A percentile compares a stretch with the other conserved stretches of the same genome.
Evolutionary conservation across 2,113 vertebrate species (phyloP).

Genomic region (Sterna hirundo): DNA sequence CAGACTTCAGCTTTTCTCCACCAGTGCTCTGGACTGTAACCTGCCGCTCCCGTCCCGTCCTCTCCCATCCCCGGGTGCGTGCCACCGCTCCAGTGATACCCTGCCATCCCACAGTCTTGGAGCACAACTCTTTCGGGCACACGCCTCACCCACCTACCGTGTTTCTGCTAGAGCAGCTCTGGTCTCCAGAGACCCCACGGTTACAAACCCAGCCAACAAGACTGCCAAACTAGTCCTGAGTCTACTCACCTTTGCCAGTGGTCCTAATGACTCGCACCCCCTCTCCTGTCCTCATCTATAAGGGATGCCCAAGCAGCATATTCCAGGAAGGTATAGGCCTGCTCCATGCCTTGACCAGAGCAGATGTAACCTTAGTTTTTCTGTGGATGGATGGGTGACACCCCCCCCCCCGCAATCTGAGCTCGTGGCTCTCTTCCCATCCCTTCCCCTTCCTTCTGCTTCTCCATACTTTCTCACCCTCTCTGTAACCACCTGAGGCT

Average conservation of each 20-base stretch:
- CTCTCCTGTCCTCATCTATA: background rate
- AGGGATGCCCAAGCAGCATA: background rate
- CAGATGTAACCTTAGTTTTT: background rate
- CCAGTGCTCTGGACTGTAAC: background rate
- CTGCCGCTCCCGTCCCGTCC: background rate
- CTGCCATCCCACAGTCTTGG: background rate
- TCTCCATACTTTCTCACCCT: background rate
- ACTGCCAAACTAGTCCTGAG: background rate
- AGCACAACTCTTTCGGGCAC: background rate
- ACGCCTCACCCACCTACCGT: accelerated
- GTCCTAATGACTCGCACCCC: background rate
- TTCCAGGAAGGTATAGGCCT: background rate
- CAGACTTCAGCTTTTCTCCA: background rate
- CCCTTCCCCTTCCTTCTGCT: background rate
- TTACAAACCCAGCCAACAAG: background rate
- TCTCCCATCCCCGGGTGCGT: accelerated
- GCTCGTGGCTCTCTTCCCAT: background rate
- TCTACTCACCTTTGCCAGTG: background rate
- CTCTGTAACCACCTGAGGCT: constrained; percentile 21
- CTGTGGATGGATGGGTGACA: background rate
- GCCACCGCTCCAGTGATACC: background rate
- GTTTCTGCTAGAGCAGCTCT: background rate
- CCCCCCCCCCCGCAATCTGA: background rate
- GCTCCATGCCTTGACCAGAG: background rate
- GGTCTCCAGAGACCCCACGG: background rate